Conservation (phyloP, 2,113 vertebrate species). For the Python bivittatus region DNA sequence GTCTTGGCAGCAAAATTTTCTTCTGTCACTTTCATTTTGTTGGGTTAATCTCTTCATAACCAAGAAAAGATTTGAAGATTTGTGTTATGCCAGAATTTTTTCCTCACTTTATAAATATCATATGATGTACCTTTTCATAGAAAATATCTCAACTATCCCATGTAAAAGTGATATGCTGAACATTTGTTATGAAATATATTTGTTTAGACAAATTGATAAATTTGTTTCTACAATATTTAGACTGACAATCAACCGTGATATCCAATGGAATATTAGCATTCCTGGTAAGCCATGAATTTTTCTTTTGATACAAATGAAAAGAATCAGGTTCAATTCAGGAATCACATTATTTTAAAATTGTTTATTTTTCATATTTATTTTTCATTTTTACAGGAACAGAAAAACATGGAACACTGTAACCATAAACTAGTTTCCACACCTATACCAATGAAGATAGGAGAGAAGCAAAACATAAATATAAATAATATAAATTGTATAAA, state of each 20-base stretch:
- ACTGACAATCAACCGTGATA: neutral
- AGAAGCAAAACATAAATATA: neutral
- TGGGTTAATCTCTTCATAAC: neutral
- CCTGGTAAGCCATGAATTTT: neutral
- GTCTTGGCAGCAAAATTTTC: neutral
- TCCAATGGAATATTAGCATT: neutral
- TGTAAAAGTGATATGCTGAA: neutral
- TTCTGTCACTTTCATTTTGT: constrained; percentile 20
- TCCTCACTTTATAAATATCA: neutral
- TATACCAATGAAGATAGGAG: neutral
- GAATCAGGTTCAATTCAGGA: neutral
- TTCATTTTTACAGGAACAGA: neutral
- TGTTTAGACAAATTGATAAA: neutral
- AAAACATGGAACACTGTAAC: neutral
- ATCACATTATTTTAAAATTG: neutral
- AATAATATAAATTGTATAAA: neutral
- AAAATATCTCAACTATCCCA: too few species aligned
- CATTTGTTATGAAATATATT: neutral
- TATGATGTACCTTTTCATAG: neutral
- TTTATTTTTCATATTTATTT: neutral
- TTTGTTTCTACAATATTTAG: too few species aligned
- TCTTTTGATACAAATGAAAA: neutral
- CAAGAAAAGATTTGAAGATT: neutral
- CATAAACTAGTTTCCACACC: neutral
- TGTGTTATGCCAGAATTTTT: constrained; percentile 6